Percentiles rank a stretch among this genome's conserved stretches.
phyloP scores from a whole-genome alignment of 2,888 invertebrate species.

The Terebella lapidaria region DNA sequence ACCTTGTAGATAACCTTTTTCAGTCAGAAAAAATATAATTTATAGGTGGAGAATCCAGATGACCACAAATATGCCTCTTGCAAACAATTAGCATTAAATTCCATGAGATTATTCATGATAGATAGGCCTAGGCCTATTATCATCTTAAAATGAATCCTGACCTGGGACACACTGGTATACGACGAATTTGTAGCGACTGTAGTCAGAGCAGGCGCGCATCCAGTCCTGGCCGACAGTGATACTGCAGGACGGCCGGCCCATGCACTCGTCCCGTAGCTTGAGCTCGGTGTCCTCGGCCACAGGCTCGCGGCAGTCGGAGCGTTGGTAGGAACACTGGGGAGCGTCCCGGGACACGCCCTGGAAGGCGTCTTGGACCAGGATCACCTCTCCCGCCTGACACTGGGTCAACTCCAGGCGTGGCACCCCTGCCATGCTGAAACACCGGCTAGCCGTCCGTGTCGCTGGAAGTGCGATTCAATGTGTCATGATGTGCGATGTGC shows the following conservation, averaged over 20 bases:
- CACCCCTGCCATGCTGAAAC: slow-evolving; percentile 16
- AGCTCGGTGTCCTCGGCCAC: slow-evolving; percentile 11
- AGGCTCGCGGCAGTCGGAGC: slow-evolving; percentile 16
- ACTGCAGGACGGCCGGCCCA: slow-evolving; percentile 12
- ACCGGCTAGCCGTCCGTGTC: slow-evolving; percentile 14
- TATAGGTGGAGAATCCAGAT: too few species aligned
- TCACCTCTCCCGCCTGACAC: slow-evolving; percentile 15
- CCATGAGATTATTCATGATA: too few species aligned
- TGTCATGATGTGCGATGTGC: too few species aligned
- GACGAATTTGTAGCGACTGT: slow-evolving; percentile 19
- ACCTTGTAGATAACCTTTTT: too few species aligned
- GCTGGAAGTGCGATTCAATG: too few species aligned
- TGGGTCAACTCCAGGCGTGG: slow-evolving; percentile 14
- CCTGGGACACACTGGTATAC: slow-evolving; percentile 18
- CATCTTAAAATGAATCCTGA: neutral
- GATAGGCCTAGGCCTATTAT: too few species aligned
- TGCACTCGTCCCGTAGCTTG: slow-evolving; percentile 12
- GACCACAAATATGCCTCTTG: too few species aligned
- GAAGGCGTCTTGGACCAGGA: slow-evolving; percentile 17
- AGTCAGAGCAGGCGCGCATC: slow-evolving; percentile 18
- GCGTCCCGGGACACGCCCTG: slow-evolving; percentile 14
- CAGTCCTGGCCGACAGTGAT: slow-evolving; percentile 16
- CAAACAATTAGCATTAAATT: too few species aligned
- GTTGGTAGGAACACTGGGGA: slow-evolving; percentile 10
- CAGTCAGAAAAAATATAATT: too few species aligned